Conservation (phyloP, 1,140 invertebrate species). For the Drosophila sproati region DNA sequence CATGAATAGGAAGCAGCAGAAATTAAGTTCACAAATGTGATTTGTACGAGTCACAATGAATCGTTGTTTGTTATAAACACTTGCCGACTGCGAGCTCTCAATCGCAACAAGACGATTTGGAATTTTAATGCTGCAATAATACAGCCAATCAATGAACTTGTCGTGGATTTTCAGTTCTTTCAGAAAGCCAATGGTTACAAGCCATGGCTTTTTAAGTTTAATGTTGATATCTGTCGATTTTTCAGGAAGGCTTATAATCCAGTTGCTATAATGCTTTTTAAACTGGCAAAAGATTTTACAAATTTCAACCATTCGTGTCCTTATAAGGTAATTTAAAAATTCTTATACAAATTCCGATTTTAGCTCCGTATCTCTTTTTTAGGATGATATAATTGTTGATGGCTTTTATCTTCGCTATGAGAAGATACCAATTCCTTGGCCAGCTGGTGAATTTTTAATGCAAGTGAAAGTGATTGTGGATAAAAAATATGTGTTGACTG, state of each 20-base stretch:
- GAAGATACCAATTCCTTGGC: background rate
- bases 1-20: background rate
- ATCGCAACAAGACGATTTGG: conserved; percentile 1
- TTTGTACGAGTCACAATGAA: conserved; percentile 31
- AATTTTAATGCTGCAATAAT: conserved; percentile 28
- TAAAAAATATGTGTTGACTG: background rate
- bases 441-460: background rate
- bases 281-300: conserved; percentile 33
- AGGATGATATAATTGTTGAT: background rate
- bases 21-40: conserved; percentile 33
- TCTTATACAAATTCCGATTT: background rate
- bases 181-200: conserved; percentile 44
- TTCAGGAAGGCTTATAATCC: conserved; percentile 1
- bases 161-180: background rate
- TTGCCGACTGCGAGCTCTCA: conserved; percentile 28
- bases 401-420: background rate
- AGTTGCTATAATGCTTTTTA: background rate
- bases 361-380: background rate
- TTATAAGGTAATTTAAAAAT: conserved; percentile 1
- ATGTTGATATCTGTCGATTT: conserved; percentile 32
- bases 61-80: conserved; percentile 25
- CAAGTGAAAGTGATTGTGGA: background rate
- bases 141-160: conserved; percentile 5
- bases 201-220: conserved; percentile 10
- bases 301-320: conserved; percentile 49